Conservation (phyloP, 2,888 invertebrate species). For the Tetragonula carbonaria region DNA sequence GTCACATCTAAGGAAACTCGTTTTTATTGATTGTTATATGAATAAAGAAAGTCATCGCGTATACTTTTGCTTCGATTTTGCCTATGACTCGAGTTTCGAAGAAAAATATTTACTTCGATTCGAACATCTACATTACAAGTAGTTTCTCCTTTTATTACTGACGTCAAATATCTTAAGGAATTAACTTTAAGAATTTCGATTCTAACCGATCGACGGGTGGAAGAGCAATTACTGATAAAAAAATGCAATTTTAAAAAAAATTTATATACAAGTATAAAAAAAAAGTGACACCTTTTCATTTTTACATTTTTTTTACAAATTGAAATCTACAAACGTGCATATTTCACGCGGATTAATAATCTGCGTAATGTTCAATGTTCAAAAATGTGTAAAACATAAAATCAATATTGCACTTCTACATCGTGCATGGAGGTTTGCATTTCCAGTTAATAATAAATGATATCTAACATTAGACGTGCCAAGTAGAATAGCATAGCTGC, state of each 20-base stretch:
- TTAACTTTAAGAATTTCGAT: not conserved
- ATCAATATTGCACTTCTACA: conserved; percentile 22
- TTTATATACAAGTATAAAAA: no score
- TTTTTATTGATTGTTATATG: conserved; percentile 43
- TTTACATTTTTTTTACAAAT: no score
- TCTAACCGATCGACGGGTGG: not conserved
- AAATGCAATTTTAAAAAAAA: no score
- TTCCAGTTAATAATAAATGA: conserved; percentile 27
- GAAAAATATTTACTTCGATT: not conserved
- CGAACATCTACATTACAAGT: not conserved
- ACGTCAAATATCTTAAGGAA: not conserved
- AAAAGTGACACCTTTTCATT: no score
- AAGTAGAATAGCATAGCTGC: conserved; percentile 8
- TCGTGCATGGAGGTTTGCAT: conserved; percentile 18
- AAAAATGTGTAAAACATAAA: conserved; percentile 22
- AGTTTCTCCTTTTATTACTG: not conserved
- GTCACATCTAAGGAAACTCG: conserved; percentile 5
- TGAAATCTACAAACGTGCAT: not conserved
- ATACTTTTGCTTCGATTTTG: not conserved
- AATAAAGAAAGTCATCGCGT: conserved; percentile 34
- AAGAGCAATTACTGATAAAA: not conserved
- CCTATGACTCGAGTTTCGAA: not conserved
- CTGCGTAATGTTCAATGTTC: not conserved
- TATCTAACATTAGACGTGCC: conserved; percentile 2
- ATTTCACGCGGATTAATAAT: not conserved